These are phyloP conservation scores for Caenorhabditis inopinata DNA, from an alignment of 1,140 invertebrate genomes.

Conservation along the genomic window DNA sequence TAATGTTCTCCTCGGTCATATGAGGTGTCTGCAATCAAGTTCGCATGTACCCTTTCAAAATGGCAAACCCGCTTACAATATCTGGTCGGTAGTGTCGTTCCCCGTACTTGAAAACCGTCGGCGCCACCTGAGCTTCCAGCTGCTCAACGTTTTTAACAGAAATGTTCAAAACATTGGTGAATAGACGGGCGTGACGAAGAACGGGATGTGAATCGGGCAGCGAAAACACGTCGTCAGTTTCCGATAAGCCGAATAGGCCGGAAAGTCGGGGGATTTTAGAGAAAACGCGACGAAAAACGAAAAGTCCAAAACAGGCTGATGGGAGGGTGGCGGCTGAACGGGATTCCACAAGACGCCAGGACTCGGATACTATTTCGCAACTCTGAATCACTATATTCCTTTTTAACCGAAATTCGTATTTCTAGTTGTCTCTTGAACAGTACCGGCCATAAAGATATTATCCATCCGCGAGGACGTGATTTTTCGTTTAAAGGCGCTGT, in stretches of 20 bases:
- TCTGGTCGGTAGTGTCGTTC: constrained; percentile 43
- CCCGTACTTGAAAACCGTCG: constrained; percentile 51
- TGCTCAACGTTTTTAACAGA: constrained; percentile 54
- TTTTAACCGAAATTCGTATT: too few species aligned
- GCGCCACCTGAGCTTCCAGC: constrained; percentile 51
- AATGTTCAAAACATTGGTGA: constrained; percentile 49
- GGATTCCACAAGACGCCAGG: constrained; percentile 29
- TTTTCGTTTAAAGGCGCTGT: too few species aligned
- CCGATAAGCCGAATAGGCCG: constrained; percentile 32
- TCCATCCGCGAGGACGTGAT: too few species aligned
- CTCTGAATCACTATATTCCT: too few species aligned
- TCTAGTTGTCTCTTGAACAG: too few species aligned
- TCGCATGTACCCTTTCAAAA: too few species aligned
- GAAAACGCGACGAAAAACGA: constrained; percentile 33
- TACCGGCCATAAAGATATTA: too few species aligned
- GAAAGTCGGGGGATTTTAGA: constrained; percentile 14
- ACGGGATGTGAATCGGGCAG: constrained; percentile 43
- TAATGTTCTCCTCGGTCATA: constrained; percentile 50
- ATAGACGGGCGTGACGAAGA: constrained; percentile 44
- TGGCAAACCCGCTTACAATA: constrained; percentile 29
- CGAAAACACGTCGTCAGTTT: constrained; percentile 17
- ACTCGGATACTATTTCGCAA: constrained; percentile 31
- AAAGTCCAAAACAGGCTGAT: constrained; percentile 20
- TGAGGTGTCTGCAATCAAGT: constrained; percentile 33
- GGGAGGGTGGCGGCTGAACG: background rate